Percentiles rank a stretch among this genome's conserved stretches.
These are phyloP conservation scores for Jacana jacana DNA, from an alignment of 2,113 vertebrate species.

Conservation along the genomic window DNA sequence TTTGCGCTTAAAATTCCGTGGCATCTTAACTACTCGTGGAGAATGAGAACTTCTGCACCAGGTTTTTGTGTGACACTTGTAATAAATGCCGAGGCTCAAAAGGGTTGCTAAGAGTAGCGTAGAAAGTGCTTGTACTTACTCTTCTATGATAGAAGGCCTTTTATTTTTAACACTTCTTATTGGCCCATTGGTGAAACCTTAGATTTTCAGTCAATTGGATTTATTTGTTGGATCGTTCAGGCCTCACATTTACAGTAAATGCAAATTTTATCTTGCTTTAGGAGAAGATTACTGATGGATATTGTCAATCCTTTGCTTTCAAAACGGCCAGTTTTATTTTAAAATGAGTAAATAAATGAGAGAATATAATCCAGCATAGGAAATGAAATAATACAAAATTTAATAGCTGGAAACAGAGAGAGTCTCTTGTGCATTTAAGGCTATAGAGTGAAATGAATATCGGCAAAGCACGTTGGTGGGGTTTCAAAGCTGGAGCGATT, in stretches of 20 bases:
- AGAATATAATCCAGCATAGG: conserved; percentile 3
- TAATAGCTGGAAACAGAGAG: background rate
- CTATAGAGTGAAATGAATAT: conserved; percentile 32
- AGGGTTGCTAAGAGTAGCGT: background rate
- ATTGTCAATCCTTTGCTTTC: conserved; percentile 11
- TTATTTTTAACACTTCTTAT: background rate
- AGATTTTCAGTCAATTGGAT: background rate
- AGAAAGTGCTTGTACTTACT: background rate
- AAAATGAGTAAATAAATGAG: conserved; percentile 34
- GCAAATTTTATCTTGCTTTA: background rate
- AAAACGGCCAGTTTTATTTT: background rate
- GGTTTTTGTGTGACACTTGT: background rate
- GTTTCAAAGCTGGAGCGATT: conserved; percentile 19
- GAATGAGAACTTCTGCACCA: background rate
- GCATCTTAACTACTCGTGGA: background rate
- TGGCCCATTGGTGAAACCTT: background rate
- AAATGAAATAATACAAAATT: conserved; percentile 27
- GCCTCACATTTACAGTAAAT: background rate
- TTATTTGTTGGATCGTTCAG: background rate
- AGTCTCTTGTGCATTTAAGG: conserved; percentile 36
- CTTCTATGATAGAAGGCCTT: background rate
- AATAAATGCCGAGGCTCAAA: background rate
- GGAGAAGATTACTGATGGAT: background rate
- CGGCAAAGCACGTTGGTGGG: background rate
- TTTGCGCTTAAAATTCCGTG: background rate